Percentiles rank a stretch among this genome's conserved stretches.
Evolutionary conservation across 2,113 vertebrate species (phyloP).

Genomic region (Dasypus novemcinctus): DNA sequence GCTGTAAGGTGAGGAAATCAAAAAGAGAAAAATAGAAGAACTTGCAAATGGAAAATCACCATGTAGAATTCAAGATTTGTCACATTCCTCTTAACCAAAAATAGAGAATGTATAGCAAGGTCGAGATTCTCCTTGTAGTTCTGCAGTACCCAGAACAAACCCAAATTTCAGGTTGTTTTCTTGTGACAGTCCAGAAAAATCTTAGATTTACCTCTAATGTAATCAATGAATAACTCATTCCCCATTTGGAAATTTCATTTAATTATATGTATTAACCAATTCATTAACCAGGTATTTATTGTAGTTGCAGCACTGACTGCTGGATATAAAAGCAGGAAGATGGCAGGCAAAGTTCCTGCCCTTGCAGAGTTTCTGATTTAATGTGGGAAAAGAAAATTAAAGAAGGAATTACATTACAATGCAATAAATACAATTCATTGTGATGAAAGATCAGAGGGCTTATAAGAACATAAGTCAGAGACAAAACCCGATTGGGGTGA

Average conservation of each 20-base stretch:
- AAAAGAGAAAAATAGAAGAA: not conserved
- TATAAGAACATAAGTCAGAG: not conserved
- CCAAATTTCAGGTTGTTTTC: not conserved
- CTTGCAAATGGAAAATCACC: not conserved
- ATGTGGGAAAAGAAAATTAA: not conserved
- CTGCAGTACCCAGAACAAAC: not conserved
- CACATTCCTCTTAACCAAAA: not conserved
- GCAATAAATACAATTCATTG: not conserved
- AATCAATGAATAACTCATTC: not conserved
- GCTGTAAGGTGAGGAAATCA: not conserved
- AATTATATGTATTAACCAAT: not conserved
- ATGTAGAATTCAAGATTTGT: not conserved
- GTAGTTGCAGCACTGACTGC: not conserved
- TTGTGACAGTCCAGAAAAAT: not conserved
- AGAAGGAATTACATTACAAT: not conserved
- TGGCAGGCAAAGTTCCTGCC: not conserved
- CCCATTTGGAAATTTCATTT: not conserved
- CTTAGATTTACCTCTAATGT: not conserved
- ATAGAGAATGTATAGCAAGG: not conserved
- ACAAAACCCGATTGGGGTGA: not conserved
- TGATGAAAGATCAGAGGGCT: not conserved
- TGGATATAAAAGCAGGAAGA: not conserved
- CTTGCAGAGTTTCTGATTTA: not conserved
- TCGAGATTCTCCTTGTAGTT: not conserved
- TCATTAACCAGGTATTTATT: not conserved